Evolutionary conservation across 2,113 vertebrate species (phyloP), one percentile per base, ranked within the genome.

Genomic region (Turdus rufiventris): DNA sequence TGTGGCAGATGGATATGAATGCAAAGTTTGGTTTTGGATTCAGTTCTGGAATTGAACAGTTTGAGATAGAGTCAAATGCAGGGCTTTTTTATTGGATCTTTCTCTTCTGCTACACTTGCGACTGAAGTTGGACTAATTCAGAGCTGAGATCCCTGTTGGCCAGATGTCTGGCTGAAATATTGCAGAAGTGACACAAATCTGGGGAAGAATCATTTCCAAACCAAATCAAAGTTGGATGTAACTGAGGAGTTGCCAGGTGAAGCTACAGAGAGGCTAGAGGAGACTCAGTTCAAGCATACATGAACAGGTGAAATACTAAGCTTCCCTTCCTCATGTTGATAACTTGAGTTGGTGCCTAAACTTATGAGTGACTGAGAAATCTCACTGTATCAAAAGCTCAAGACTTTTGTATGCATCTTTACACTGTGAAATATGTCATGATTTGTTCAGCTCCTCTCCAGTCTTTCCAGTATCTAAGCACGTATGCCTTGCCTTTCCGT

Each of bases 1-100:
- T 9, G 3, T 3, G 24, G 83, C 80, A 91, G 94, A 91, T 92
- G 86, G 86, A 20, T 43, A 65, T 92, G 45, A 93, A 88, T 4
- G 2, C 72, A 56, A 96, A 94, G 75, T 92, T 90, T 88, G 75
- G 34, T 19, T 94, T 96, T 94, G 78, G 78, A 95, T 95, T 87
- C 77, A 63, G 26, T 87, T 94, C 85, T 91, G 81, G 65, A 95
- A 89, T 21, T 16, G 60, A 88, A 68, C 50, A 33, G 72, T 94
- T 93, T 45, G 63, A 83, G 33, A 58, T 36, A 26, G 51, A 83
- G 20, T 93, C 65, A 90, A 92, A 85, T 6, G 1, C 9, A 65
- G 21, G 10, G 18, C 16, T 53, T 36, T 65, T 85, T 88, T n/a
- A 33, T 60, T 86, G 56, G 10, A 67, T 73, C 8, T 60, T 74